Percentiles rank a stretch among this genome's conserved stretches.
Conservation (phyloP, 2,888 invertebrate species). For the Falcaria lacertinaria region DNA sequence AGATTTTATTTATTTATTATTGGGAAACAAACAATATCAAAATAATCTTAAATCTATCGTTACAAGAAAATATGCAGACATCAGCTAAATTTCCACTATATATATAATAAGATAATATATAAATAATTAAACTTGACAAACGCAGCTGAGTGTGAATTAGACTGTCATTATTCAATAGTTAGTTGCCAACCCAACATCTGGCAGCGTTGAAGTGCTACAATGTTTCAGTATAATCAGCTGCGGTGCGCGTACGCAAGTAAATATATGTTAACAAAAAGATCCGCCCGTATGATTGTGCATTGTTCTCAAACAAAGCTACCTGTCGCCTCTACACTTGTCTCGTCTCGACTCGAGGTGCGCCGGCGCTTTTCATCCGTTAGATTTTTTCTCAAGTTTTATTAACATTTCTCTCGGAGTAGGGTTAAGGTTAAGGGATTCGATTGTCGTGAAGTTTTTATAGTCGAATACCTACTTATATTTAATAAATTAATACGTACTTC, state of each 20-base stretch:
- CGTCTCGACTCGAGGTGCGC: slow-evolving; percentile 26
- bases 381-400: neutral
- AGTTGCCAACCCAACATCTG: neutral
- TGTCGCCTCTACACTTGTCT: slow-evolving; percentile 47
- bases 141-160: too few species aligned
- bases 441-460: too few species aligned
- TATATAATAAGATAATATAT: slow-evolving; percentile 11
- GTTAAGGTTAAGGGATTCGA: neutral
- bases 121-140: too few species aligned
- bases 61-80: too few species aligned
- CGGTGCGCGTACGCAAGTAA: slow-evolving; percentile 11
- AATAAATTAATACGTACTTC: too few species aligned
- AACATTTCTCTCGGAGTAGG: neutral
- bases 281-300: slow-evolving; percentile 39
- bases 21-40: too few species aligned
- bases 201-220: neutral
- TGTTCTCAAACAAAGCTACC: slow-evolving; percentile 58
- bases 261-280: slow-evolving; percentile 26
- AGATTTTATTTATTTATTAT: too few species aligned
- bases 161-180: neutral
- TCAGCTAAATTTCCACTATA: too few species aligned
- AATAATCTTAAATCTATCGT: too few species aligned
- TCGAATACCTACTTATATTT: too few species aligned
- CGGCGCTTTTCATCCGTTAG: slow-evolving; percentile 11
- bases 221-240: slow-evolving; percentile 34